Evolutionary conservation across 2,797 vertebrate species (phyloP).

Genomic region (Calcarius lapponicus): DNA sequence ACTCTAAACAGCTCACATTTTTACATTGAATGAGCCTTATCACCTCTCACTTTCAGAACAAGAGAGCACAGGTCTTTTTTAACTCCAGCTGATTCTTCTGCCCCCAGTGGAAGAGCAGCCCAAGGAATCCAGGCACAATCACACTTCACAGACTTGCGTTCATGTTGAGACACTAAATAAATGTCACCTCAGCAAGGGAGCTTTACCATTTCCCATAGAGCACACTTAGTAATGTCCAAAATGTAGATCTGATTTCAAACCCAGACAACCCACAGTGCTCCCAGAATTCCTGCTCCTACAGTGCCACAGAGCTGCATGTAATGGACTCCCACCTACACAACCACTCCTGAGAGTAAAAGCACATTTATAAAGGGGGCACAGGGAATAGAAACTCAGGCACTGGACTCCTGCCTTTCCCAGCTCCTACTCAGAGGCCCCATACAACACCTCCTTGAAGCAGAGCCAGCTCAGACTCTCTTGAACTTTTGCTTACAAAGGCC

Average conservation of each 20-base stretch:
- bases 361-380: background rate
- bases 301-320: background rate
- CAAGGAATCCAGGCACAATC: background rate
- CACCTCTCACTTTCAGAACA: background rate
- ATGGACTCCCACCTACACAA: background rate
- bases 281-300: background rate
- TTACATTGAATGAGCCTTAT: background rate
- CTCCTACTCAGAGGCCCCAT: background rate
- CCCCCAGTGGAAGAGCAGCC: background rate
- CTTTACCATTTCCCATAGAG: background rate
- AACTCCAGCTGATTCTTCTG: background rate
- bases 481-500: background rate
- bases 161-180: background rate
- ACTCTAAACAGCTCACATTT: background rate
- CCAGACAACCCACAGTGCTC: background rate
- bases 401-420: background rate
- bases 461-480: background rate
- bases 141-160: background rate
- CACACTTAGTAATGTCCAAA: background rate
- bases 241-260: background rate
- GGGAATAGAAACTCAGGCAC: background rate
- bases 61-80: background rate
- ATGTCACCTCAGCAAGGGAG: background rate
- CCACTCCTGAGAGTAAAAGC: background rate
- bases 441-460: background rate